Percentiles rank a stretch among this genome's conserved stretches.
phyloP scores from a whole-genome alignment of 2,797 vertebrate species.

The Clarias laeviceps region DNA sequence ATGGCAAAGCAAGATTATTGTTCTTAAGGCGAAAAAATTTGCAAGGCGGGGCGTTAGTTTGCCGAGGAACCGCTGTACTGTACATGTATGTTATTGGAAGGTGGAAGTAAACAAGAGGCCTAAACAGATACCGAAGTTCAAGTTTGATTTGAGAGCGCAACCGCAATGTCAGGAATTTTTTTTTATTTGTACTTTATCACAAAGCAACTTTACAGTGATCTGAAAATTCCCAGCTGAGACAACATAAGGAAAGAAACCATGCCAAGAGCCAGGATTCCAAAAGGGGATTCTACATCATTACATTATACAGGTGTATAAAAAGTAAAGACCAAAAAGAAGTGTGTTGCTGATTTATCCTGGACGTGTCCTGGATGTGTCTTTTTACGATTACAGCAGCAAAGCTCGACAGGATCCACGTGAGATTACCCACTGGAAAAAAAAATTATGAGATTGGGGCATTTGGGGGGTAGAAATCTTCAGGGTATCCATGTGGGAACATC shows the following conservation, averaged over 20 bases:
- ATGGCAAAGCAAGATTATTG: too few relatives aligned
- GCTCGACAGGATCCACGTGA: background rate
- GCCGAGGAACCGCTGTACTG: too few relatives aligned
- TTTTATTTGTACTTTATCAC: background rate
- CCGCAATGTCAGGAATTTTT: background rate
- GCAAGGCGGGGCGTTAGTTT: too few relatives aligned
- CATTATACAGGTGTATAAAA: background rate
- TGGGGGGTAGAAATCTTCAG: background rate
- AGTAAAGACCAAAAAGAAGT: background rate
- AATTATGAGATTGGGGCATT: background rate
- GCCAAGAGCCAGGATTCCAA: background rate
- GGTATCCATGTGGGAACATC: background rate
- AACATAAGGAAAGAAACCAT: background rate
- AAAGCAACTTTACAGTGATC: background rate
- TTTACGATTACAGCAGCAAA: conserved; percentile 5
- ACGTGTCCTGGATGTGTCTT: background rate
- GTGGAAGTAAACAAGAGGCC: background rate
- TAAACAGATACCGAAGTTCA: background rate
- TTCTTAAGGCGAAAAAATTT: too few relatives aligned
- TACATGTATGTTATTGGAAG: too few relatives aligned
- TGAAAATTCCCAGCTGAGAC: background rate
- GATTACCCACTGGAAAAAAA: background rate
- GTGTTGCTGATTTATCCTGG: background rate
- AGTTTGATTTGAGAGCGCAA: background rate
- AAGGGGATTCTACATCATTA: background rate